phyloP scores from a whole-genome alignment of 2,797 vertebrate species.

The Sebastes matsubarae region DNA sequence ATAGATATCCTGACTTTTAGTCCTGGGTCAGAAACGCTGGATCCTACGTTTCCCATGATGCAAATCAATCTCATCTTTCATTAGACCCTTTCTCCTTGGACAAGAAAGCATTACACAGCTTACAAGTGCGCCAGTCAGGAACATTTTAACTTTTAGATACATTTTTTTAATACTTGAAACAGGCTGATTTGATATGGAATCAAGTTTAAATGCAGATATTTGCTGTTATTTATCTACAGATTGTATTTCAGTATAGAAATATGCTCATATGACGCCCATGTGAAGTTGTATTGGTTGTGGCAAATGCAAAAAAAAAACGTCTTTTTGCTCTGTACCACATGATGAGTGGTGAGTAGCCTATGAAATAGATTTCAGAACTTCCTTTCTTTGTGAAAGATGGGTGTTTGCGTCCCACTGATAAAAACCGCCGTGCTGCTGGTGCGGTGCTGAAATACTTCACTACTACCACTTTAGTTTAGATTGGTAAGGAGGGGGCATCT shows the following conservation, averaged over 20 bases:
- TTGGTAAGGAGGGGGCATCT: not conserved
- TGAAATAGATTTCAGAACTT: not conserved
- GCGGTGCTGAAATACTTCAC: not conserved
- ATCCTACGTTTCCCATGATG: not conserved
- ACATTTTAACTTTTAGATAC: not conserved
- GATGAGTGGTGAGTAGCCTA: not conserved
- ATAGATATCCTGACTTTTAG: not conserved
- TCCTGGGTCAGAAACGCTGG: not conserved
- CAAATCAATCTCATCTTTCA: not conserved
- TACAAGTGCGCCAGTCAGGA: not conserved
- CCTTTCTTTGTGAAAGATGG: not conserved
- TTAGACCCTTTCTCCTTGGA: not conserved
- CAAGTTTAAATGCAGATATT: not conserved
- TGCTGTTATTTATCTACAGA: not conserved
- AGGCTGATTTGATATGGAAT: not conserved
- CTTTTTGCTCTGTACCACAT: not conserved
- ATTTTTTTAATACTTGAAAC: not conserved
- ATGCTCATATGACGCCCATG: not conserved
- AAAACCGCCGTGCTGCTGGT: not conserved
- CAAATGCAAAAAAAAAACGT: not conserved
- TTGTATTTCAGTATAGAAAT: not conserved
- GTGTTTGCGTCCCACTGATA: conserved; percentile 6
- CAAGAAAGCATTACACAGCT: not conserved
- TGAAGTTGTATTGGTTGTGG: too few relatives aligned
- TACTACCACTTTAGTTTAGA: not conserved